These are phyloP conservation scores for Leucophenga maculata DNA, from an alignment of 2,888 invertebrate genomes.

Conservation along the genomic window DNA sequence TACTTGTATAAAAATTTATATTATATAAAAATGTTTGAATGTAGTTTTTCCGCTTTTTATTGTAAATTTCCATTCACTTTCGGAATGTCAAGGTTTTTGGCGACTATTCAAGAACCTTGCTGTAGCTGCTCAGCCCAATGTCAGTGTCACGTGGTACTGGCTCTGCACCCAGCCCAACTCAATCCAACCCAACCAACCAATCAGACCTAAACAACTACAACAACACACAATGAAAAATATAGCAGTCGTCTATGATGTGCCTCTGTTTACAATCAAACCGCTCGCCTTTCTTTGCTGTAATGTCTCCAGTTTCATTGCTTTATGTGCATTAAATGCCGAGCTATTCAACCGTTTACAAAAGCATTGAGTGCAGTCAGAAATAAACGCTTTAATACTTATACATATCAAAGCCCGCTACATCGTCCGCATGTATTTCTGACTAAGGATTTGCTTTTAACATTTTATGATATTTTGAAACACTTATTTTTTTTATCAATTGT, in stretches of 20 bases:
- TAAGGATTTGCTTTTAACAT: too few relatives aligned
- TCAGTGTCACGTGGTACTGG: conserved; percentile 2
- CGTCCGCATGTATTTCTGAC: too few relatives aligned
- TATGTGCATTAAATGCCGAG: conserved; percentile 2
- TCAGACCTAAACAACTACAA: not conserved
- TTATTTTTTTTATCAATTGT: too few relatives aligned
- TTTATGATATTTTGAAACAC: too few relatives aligned
- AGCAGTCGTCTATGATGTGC: not conserved
- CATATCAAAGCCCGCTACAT: not conserved
- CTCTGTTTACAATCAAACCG: not conserved
- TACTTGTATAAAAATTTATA: not conserved
- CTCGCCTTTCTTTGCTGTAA: not conserved
- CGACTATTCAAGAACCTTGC: conserved; percentile 52
- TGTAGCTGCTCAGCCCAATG: conserved; percentile 38
- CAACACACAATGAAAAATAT: not conserved
- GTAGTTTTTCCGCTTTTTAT: too few relatives aligned
- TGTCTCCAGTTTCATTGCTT: not conserved
- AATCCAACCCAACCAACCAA: not conserved
- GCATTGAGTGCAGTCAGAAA: not conserved
- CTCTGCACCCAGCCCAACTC: not conserved
- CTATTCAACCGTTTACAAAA: not conserved
- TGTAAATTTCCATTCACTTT: conserved; percentile 28
- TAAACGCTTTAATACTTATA: not conserved
- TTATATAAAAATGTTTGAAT: not conserved
- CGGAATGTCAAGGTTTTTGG: conserved; percentile 63